Conservation (phyloP, 2,888 invertebrate species). For the Harpalus rufipes region DNA sequence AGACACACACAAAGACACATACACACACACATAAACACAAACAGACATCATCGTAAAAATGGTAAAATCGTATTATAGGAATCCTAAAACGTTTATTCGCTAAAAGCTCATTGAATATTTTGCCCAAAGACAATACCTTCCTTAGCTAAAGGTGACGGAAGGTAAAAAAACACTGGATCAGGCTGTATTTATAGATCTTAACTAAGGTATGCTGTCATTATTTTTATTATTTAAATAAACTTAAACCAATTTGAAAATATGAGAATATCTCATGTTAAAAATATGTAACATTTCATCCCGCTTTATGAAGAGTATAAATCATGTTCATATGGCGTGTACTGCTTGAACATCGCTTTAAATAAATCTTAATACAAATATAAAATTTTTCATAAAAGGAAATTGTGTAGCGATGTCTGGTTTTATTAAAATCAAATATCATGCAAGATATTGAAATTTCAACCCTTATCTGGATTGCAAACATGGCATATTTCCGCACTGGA, state of each 20-base stretch:
- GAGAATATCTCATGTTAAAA: background rate
- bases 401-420: conserved; percentile 12
- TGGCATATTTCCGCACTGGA: conserved; percentile 21
- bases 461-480: conserved; percentile 1
- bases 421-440: conserved; percentile 32
- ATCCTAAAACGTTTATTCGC: no score
- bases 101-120: no score
- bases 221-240: background rate
- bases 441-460: conserved; percentile 8
- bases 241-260: background rate
- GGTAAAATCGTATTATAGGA: no score
- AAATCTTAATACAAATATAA: conserved; percentile 40
- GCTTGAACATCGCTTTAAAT: conserved; percentile 3
- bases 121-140: no score
- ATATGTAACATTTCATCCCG: background rate
- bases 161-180: no score
- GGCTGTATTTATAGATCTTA: no score
- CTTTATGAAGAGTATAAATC: conserved; percentile 13
- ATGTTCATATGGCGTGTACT: background rate
- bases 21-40: no score
- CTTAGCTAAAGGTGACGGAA: no score
- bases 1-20: no score
- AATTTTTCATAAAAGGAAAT: conserved; percentile 22
- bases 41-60: no score
- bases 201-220: no score